A percentile compares a stretch with the other conserved stretches of the same genome.
phyloP scores from a whole-genome alignment of 1,140 invertebrate species.

The Nymphalis io region DNA sequence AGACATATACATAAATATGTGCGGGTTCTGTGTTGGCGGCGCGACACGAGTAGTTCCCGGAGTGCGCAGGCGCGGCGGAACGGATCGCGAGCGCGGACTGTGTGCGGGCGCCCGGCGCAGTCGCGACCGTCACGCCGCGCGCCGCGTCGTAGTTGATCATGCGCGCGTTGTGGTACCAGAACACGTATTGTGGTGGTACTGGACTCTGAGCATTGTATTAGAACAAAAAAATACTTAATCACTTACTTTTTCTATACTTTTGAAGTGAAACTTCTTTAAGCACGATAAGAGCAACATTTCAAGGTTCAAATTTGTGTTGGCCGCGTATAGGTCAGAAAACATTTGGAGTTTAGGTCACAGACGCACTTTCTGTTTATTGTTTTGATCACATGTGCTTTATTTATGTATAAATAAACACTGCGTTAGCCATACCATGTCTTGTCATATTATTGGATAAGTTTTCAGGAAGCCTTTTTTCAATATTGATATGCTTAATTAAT shows the following conservation, averaged over 20 bases:
- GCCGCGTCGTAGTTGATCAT: constrained; percentile 95
- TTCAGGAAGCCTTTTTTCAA: no score
- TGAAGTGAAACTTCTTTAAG: no score
- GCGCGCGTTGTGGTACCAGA: constrained; percentile 94
- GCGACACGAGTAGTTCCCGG: constrained; percentile 94
- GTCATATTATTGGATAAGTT: no score
- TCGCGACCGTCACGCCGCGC: constrained; percentile 90
- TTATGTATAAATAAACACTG: no score
- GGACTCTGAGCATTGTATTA: constrained; percentile 84
- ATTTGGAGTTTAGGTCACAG: no score
- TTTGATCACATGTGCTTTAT: no score
- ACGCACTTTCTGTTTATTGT: no score
- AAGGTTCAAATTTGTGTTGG: no score
- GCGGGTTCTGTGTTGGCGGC: constrained; percentile 93
- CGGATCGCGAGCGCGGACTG: constrained; percentile 90
- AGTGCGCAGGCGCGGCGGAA: constrained; percentile 90
- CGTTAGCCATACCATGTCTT: no score
- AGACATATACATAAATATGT: constrained; percentile 93
- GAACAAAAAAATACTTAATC: background rate
- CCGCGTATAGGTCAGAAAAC: no score
- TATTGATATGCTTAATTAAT: no score
- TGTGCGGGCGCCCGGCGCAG: constrained; percentile 89
- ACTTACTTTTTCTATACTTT: background rate
- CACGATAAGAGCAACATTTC: no score
- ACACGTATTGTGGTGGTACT: constrained; percentile 92